Evolutionary conservation across 1,140 invertebrate species (phyloP), one percentile per base, ranked within the genome.

Genomic region (Trichogramma pretiosum): DNA sequence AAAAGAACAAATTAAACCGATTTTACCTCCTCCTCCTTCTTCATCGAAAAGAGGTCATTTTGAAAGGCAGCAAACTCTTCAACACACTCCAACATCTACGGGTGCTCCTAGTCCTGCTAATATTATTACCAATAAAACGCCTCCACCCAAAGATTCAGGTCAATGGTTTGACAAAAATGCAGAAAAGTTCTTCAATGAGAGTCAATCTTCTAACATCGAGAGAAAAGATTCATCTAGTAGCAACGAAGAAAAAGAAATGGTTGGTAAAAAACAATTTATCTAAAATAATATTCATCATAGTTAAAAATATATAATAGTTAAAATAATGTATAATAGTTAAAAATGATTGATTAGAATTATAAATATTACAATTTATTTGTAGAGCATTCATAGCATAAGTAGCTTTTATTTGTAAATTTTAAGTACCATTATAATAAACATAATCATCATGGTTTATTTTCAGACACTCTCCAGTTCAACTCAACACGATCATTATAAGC

Each of bases 11-110:
- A 43, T 52, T 44, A 61, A 64, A 57, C 74, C 74, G 33, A 76
- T 77, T 55, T 52, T 77, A 54, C 77, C 84, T 19, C 80, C 83
- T 18, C 83, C 82, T 16, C 80, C 81, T 2, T 81, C 83, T 0
- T 71, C 74, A 5, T 56, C 61, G 1, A 71, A 66, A 56, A 61
- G 64, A 18, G 63, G 60, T 37, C 66, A 65, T 38, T 56, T 64
- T 17, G 70, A 68, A 49, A 58, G 64, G 34, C 70, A 67, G 45
- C 65, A 63, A 52, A 66, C 72, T 3, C 57, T 74, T 9, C 46
- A 68, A 35, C 54, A 60, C 10, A 42, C 62, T 0, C 50, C 63
- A 19, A 52, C 62, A 5, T 65, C 67, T 17, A n/a, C n/a, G n/a
- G 59, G 58, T 18, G 61, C 63, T 24, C 61, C 67, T 16, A 71